Evolutionary conservation across 53 echinoderm and acorn worm genomes (phyloP).

Genomic region (Mesocentrotus franciscanus): DNA sequence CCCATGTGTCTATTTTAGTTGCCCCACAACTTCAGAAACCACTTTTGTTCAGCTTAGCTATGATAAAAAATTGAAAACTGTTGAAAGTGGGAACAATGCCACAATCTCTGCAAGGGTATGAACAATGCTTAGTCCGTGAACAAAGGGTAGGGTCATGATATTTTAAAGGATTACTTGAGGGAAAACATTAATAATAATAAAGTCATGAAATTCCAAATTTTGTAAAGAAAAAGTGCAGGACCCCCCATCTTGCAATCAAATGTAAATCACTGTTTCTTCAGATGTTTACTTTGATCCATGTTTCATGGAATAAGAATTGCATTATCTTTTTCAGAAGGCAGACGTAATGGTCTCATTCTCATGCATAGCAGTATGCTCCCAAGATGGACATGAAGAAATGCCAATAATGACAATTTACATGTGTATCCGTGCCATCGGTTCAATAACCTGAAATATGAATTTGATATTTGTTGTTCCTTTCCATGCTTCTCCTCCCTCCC

Average conservation of each 20-base stretch:
- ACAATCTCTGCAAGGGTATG: too few species aligned
- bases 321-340: not conserved
- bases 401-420: not conserved
- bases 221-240: conserved; percentile 13
- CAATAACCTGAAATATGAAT: not conserved
- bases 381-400: not conserved
- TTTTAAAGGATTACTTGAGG: not conserved
- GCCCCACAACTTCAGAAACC: too few species aligned
- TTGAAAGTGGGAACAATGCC: too few species aligned
- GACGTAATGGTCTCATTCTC: not conserved
- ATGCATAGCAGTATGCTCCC: not conserved
- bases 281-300: not conserved
- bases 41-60: too few species aligned
- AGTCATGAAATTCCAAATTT: not conserved
- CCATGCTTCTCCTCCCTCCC: not conserved
- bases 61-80: too few species aligned
- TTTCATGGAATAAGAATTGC: not conserved
- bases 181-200: not conserved
- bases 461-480: not conserved
- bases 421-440: not conserved
- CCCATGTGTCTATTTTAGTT: too few species aligned
- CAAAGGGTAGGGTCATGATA: not conserved
- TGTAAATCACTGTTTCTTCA: conserved; percentile 23
- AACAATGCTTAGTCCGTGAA: too few species aligned
- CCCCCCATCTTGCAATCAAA: conserved; percentile 1